Evolutionary conservation across 30 jellyfish, hydroid and myxozoan genomes (phyloP), one percentile per base, ranked within the genome.

Genomic region (Aurelia aurita): DNA sequence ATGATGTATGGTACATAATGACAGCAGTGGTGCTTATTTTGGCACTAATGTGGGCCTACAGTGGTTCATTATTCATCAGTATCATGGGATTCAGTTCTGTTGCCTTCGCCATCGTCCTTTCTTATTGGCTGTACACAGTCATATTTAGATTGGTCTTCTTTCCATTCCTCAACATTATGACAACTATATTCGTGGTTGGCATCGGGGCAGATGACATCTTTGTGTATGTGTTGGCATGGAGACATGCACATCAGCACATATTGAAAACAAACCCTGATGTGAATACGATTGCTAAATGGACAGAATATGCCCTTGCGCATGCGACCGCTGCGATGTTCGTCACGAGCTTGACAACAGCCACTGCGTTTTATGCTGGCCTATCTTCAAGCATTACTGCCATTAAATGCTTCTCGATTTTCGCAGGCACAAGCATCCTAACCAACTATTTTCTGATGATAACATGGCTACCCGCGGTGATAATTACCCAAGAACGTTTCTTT

Each of bases 291-390:
- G 74, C 80, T 45, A 27, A 74, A 26, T 89, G 97, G 91, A 82
- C 97, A 3, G 89, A 64, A 47, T 76, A 89, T 66, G 90, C 98
- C 7, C 28, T 91, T 25, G 69, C 62, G 35, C 91, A 91, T 27
- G 98, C 98, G 19, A 62, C 91, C 8, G 86, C 89, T 55, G 94
- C 98, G 63, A 91, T 91, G 98, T 80, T 91, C 22, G 98, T 91
- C 1, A 91, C 98, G 18, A 81, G 96, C 65, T 69, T 91, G 53
- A 91, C 96, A 58, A 91, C 98, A 55, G 95, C 98, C 27, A 80
- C 98, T 3, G 98, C 98, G 18, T 91, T 91, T 72, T 84, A 81
- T 34, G 98, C 96, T 39, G 91, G 95, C 44, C 71, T 91, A 19
- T 78, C 94, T 16, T 53, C 87, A 39, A 80, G 85, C 74, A 77